Evolutionary conservation across 2,113 vertebrate genomes (phyloP).

Genomic region (Orycteropus afer): DNA sequence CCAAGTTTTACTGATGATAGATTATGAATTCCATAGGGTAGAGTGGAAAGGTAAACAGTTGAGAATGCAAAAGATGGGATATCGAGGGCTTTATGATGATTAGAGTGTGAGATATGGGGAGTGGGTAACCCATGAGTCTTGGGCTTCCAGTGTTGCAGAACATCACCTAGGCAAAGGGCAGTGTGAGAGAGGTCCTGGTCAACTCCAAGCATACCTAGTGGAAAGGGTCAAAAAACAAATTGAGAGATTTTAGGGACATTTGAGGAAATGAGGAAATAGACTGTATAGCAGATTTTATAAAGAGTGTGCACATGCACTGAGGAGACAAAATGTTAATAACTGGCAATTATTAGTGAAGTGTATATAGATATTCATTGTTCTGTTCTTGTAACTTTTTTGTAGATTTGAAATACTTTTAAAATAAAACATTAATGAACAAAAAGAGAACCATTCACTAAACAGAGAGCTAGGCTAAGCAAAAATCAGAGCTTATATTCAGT

Average conservation of each 20-base stretch:
- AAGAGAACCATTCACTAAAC: neutral
- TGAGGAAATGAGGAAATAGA: neutral
- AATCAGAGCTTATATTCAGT: neutral
- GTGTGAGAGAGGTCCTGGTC: neutral
- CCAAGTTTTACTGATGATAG: neutral
- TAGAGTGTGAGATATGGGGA: too few relatives aligned
- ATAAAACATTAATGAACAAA: neutral
- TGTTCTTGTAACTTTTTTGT: neutral
- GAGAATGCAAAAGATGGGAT: neutral
- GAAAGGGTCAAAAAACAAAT: neutral
- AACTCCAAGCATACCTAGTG: neutral
- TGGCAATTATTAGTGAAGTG: neutral
- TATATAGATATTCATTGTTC: neutral
- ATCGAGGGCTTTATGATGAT: too few relatives aligned
- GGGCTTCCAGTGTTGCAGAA: neutral
- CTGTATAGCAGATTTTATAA: neutral
- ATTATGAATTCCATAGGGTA: neutral
- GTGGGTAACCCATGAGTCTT: rapidly evolving
- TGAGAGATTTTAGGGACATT: neutral
- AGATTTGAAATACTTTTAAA: neutral
- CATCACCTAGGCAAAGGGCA: neutral
- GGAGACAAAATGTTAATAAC: neutral
- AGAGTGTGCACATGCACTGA: neutral
- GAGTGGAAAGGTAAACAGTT: neutral
- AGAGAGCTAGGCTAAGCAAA: neutral